Evolutionary conservation across 2,113 vertebrate genomes (phyloP).

Genomic region (Butorides virescens): DNA sequence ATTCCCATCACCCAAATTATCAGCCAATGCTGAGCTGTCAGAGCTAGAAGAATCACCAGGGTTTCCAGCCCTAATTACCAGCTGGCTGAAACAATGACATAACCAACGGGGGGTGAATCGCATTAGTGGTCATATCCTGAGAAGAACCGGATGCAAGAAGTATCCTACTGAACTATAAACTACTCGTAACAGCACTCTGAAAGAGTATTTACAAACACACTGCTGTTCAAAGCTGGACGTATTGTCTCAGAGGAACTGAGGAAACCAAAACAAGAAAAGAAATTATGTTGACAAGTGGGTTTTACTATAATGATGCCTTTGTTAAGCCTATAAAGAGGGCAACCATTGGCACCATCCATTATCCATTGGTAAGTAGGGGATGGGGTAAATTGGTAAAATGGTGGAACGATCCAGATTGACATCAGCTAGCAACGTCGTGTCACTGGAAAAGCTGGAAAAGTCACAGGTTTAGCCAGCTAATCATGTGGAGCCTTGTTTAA

Average conservation of each 20-base stretch:
- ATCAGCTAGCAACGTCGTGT: not conserved
- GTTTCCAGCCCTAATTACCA: not conserved
- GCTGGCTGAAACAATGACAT: not conserved
- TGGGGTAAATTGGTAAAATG: not conserved
- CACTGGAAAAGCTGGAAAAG: not conserved
- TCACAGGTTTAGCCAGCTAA: not conserved
- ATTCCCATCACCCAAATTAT: not conserved
- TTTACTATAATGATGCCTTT: not conserved
- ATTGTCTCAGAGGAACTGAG: not conserved
- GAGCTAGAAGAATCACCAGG: not conserved
- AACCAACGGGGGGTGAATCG: not conserved
- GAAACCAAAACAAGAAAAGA: not conserved
- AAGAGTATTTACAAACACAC: slow-evolving; percentile 8
- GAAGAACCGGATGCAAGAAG: not conserved
- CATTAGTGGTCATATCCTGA: not conserved
- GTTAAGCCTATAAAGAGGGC: not conserved
- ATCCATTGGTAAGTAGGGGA: not conserved
- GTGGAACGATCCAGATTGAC: not conserved
- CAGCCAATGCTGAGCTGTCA: not conserved
- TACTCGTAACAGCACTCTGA: not conserved
- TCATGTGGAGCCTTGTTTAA: not conserved
- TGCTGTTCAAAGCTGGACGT: not conserved
- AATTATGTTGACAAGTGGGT: not conserved
- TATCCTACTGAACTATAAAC: not conserved
- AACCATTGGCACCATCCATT: not conserved